phyloP scores from a whole-genome alignment of 2,797 vertebrate species.

The Poeciliopsis presidionis region DNA sequence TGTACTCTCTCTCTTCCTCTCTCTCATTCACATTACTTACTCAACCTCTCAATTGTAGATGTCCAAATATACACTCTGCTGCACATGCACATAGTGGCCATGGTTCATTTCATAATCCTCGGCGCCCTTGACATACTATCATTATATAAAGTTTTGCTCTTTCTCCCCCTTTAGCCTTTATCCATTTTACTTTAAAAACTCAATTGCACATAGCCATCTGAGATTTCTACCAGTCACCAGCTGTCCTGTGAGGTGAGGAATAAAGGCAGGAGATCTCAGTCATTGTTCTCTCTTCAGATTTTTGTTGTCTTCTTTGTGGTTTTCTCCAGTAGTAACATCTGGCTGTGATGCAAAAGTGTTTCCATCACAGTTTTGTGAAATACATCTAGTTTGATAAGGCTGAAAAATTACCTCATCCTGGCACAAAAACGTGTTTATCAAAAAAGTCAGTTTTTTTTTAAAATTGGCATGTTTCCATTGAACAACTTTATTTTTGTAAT shows the following conservation, averaged over 20 bases:
- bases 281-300: not conserved
- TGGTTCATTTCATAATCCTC: conserved; percentile 29
- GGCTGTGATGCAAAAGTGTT: too few species aligned
- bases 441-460: too few species aligned
- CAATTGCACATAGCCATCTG: not conserved
- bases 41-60: not conserved
- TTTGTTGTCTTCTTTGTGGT: not conserved
- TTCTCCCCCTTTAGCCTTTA: not conserved
- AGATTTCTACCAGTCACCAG: not conserved
- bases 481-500: too few species aligned
- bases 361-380: too few species aligned
- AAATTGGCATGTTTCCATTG: too few species aligned
- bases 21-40: not conserved
- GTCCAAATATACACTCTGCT: not conserved
- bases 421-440: too few species aligned
- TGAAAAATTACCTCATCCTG: too few species aligned
- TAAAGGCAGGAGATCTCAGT: not conserved
- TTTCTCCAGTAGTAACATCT: too few species aligned
- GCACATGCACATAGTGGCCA: not conserved
- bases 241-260: not conserved
- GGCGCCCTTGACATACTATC: conserved; percentile 32
- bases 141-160: conserved; percentile 11
- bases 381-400: too few species aligned
- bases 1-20: not conserved
- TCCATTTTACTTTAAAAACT: not conserved